Conservation (phyloP, 2,797 vertebrate genomes). For the Phoeniculus purpureus region DNA sequence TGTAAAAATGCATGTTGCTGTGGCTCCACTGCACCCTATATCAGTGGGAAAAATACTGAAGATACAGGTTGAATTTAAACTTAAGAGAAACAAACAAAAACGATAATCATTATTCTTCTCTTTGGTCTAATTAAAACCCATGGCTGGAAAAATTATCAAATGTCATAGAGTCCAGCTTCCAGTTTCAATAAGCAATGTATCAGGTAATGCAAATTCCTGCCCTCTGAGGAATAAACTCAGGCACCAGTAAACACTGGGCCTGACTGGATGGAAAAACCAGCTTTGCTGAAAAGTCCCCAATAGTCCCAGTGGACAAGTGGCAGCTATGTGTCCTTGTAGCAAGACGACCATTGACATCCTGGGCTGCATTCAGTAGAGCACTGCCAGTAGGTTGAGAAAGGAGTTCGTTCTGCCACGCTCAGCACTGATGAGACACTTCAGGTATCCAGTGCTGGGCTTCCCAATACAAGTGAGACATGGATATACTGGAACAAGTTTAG, state of each 20-base stretch:
- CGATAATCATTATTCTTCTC: not conserved
- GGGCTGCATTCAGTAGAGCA: too few species aligned
- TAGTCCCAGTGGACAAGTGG: not conserved
- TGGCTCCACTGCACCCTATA: not conserved
- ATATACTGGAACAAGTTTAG: not conserved
- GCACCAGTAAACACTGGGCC: not conserved
- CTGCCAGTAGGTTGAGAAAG: rapidly evolving
- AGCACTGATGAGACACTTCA: not conserved
- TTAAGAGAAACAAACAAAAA: not conserved
- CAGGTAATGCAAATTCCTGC: not conserved
- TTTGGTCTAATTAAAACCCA: not conserved
- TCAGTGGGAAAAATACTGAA: not conserved
- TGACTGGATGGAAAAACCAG: not conserved
- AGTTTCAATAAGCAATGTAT: not conserved
- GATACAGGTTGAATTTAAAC: not conserved
- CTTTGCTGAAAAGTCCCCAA: not conserved
- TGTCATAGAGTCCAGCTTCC: not conserved
- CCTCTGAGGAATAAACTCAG: not conserved
- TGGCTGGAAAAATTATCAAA: not conserved
- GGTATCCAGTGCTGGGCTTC: not conserved
- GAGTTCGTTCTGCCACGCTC: not conserved
- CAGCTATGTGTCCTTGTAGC: not conserved
- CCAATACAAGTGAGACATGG: not conserved
- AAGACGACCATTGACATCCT: not conserved
- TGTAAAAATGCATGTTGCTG: not conserved